Conservation (phyloP, 2,113 vertebrate genomes). For the Stictonetta naevosa region DNA sequence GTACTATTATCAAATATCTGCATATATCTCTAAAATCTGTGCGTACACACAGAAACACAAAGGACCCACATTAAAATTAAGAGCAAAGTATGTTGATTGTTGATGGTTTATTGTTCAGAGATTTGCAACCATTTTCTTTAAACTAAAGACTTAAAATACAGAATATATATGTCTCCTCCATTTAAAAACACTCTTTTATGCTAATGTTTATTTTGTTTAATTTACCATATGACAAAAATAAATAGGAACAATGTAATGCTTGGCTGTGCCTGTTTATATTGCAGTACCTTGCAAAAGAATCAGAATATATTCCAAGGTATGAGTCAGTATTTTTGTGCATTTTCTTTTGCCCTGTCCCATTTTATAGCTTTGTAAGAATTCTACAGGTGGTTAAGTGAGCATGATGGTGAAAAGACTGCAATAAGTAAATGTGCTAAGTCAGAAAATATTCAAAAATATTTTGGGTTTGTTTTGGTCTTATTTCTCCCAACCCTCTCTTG, state of each 20-base stretch:
- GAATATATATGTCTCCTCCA: neutral
- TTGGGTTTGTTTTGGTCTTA: constrained; percentile 20
- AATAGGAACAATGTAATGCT: neutral
- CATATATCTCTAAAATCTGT: neutral
- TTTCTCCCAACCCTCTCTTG: constrained; percentile 52
- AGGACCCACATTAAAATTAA: neutral
- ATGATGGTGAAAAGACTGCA: neutral
- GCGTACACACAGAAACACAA: neutral
- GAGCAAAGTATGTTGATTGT: neutral
- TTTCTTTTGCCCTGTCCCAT: neutral
- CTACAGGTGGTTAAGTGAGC: neutral
- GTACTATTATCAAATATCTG: neutral
- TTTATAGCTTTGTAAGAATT: constrained; percentile 7
- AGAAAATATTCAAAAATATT: constrained; percentile 31
- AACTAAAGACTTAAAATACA: neutral
- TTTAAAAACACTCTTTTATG: neutral
- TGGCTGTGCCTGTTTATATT: neutral
- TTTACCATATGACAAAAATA: neutral
- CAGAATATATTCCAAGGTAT: neutral
- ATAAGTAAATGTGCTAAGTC: neutral
- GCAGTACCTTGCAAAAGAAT: neutral
- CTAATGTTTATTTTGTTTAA: constrained; percentile 1
- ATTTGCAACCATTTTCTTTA: constrained; percentile 8
- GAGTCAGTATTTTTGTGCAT: neutral
- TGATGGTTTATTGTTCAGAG: neutral